Evolutionary conservation across 1,140 invertebrate genomes (phyloP).

Genomic region (Drosophila lowei): DNA sequence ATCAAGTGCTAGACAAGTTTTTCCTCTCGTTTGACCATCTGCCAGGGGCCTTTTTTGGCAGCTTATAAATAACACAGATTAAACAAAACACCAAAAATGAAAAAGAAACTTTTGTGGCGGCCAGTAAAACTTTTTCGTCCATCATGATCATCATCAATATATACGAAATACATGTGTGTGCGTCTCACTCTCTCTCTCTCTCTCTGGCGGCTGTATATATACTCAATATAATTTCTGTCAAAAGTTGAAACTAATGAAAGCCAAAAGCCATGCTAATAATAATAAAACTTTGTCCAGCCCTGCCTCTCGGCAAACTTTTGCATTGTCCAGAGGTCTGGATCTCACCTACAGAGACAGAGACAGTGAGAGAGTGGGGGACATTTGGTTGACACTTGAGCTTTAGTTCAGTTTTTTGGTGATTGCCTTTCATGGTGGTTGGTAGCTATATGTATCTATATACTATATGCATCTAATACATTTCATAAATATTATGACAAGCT

Average conservation of each 20-base stretch:
- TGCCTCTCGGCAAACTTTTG: conserved; percentile 55
- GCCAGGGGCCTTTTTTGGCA: conserved; percentile 49
- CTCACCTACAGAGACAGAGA: conserved; percentile 23
- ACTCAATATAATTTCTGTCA: conserved; percentile 79
- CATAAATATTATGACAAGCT: conserved; percentile 79
- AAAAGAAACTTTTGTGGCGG: conserved; percentile 63
- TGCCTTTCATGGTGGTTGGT: conserved; percentile 8
- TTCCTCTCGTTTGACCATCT: conserved; percentile 51
- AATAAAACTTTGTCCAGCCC: conserved; percentile 69
- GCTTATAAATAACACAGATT: conserved; percentile 78
- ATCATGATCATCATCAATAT: conserved; percentile 71
- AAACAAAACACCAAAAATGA: conserved; percentile 63
- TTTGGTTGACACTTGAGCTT: conserved; percentile 43
- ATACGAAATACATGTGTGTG: conserved; percentile 18
- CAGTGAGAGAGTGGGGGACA: conserved; percentile 8
- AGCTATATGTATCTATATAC: conserved; percentile 7
- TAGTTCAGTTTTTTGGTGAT: conserved; percentile 23
- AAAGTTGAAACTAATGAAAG: conserved; percentile 81
- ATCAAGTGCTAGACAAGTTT: conserved; percentile 45
- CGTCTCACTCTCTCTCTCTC: background rate
- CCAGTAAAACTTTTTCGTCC: conserved; percentile 51
- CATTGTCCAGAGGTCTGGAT: conserved; percentile 48
- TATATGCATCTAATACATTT: conserved; percentile 67
- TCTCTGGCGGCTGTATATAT: conserved; percentile 29
- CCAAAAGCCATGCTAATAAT: conserved; percentile 74